Base-by-base conservation (phyloP, 2,797 vertebrate genomes). In the Propithecus deckenii region DNA sequence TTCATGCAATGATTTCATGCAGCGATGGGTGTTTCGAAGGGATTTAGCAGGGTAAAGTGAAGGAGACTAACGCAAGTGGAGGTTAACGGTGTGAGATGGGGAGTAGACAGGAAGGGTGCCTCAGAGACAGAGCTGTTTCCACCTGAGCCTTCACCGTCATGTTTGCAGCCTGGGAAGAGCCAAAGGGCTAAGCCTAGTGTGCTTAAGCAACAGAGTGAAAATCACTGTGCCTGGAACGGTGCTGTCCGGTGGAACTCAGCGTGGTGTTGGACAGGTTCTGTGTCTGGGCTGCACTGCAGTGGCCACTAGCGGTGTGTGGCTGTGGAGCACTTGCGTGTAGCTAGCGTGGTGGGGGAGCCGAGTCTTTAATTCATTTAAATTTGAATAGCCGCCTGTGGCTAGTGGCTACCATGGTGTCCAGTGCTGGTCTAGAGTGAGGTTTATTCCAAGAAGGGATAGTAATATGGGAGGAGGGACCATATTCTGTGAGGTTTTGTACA, bases 381-480 rank as follows among this genome's bases (percentile, higher is more conserved):
- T 79, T 55, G 61, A 69, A 17, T 20, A 59, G 55, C 14, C 9
- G 15, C 12, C 1, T 52, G 32, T 57, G 67, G 23, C 90, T 59
- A 6, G 10, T 89, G 46, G 12, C 38, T 43, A 10, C 15, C 41
- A 4, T 23, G 59, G 61, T 63, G 13, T 17, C 10, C 1, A 10
- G 17, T 43, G 3, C 3, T 80, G 32, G 10, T 75, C 28, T 28
- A 23, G 12, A 55, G 7, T 43, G 32, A 55, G 79, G 30, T 87
- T 72, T 67, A 61, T 81, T 38, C 48, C 55, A 46, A 57, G 5
- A 32, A 69, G 2, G 61, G 41, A 7, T 41, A 8, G 35, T 38
- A 52, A n/a, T 57, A 17, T 0, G 0, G n/a, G 5, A 50, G 23
- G 2, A 43, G 1, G n/a, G 7, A 23, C 41, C 52, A 57, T 15